Percentiles rank a stretch among this genome's conserved stretches.
Evolutionary conservation across 2,888 invertebrate species (phyloP).

Genomic region (Dynastes grantii): DNA sequence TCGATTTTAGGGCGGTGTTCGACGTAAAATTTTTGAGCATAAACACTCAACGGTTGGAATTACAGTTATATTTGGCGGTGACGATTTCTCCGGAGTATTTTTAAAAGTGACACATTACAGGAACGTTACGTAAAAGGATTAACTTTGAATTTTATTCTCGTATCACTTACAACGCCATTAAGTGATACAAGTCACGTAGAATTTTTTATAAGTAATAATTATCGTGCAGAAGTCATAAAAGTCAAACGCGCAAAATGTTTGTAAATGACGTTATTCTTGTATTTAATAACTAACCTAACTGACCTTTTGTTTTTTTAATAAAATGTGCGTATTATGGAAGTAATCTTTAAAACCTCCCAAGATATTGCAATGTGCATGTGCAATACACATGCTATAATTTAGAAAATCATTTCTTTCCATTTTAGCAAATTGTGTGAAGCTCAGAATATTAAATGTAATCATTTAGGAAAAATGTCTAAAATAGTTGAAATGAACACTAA

Average conservation of each 20-base stretch:
- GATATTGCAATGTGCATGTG: no score
- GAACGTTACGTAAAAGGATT: not conserved
- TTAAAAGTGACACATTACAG: not conserved
- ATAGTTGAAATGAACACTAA: no score
- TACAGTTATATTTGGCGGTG: constrained; percentile 19
- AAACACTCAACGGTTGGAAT: constrained; percentile 14
- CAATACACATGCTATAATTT: no score
- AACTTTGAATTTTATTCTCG: not conserved
- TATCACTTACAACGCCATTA: not conserved
- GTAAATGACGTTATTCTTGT: not conserved
- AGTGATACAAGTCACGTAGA: not conserved
- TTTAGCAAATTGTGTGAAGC: no score
- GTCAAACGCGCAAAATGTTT: not conserved
- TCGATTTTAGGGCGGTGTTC: constrained; percentile 24
- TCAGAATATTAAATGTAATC: no score
- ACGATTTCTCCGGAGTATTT: not conserved
- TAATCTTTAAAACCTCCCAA: no score
- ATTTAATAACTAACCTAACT: not conserved
- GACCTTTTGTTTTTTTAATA: not conserved
- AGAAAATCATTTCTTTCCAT: no score
- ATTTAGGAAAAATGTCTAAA: no score
- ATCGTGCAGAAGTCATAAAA: not conserved
- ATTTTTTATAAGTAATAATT: not conserved
- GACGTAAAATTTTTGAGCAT: constrained; percentile 11
- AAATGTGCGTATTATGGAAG: not conserved